Conservation (phyloP, 2,888 invertebrate genomes). For the Cinara cedri region DNA sequence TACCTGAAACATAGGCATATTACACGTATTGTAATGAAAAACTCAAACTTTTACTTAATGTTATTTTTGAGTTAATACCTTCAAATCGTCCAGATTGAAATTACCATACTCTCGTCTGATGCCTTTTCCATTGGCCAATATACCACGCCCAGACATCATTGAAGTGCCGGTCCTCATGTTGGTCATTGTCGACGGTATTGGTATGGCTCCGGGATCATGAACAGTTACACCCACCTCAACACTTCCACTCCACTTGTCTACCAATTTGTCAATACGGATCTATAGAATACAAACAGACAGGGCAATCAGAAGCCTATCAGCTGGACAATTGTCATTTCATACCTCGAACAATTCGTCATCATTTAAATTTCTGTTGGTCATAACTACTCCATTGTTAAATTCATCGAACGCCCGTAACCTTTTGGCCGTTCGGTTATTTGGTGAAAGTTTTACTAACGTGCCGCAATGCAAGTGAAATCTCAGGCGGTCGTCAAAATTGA, state of each 20-base stretch:
- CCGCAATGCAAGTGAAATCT: constrained; percentile 87
- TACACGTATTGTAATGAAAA: too few relatives aligned
- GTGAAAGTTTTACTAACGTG: constrained; percentile 82
- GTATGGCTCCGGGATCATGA: constrained; percentile 85
- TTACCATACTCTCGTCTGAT: constrained; percentile 90
- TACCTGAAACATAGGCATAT: constrained; percentile 65
- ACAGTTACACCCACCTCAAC: constrained; percentile 93
- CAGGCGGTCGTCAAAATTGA: constrained; percentile 9
- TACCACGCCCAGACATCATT: constrained; percentile 97
- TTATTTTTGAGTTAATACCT: constrained; percentile 65
- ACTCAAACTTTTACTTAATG: too few relatives aligned
- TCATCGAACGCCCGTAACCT: constrained; percentile 87
- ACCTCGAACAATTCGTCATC: constrained; percentile 91
- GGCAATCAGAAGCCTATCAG: neutral
- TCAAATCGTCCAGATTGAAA: constrained; percentile 90
- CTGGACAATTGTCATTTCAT: neutral
- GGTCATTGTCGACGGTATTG: constrained; percentile 97
- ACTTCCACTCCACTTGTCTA: constrained; percentile 94
- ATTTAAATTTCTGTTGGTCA: constrained; percentile 86
- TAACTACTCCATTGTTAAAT: constrained; percentile 94
- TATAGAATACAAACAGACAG: constrained; percentile 61
- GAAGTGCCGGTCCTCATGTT: constrained; percentile 88
- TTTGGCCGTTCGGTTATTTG: constrained; percentile 79
- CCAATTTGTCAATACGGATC: constrained; percentile 89
- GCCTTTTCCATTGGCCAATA: constrained; percentile 94